Evolutionary conservation across 2,797 vertebrate species (phyloP), one percentile per base, ranked within the genome.

Genomic region (Anguilla obscura): DNA sequence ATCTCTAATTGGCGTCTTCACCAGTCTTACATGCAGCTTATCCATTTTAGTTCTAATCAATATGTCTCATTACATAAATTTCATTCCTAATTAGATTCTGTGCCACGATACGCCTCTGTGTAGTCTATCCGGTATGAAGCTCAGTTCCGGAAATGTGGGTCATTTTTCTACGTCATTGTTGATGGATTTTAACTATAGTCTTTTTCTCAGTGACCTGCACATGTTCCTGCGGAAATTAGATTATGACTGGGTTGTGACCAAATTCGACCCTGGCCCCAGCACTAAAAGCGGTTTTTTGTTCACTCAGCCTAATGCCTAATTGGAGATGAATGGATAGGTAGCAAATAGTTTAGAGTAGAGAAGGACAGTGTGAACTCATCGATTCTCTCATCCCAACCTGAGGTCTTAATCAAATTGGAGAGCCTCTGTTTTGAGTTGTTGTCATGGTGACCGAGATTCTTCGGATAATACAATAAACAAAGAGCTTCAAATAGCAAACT

Each of bases 221-320:
- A 90, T 87, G 82, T 71, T 79, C 88, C 40, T 40, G 12, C 86
- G 87, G 90, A 92, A 91, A 94, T 93, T 52, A 89, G 90, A 94
- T 93, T 91, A 92, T 89, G 89, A 91, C 88, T 89, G 90, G 88
- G 71, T 88, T n/a, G 76, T 84, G 54, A 90, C 85, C 88, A 86
- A 88, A 88, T 90, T 89, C 71, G 82, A 33, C 66, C 84, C 50
- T 24, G 86, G 89, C 94, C 91, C 63, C 5, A 27, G 63, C 24
- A 33, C 36, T 33, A 71, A 71, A 33, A 71, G 69, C 6, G n/a
- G 7, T 27, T 71, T 27, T 24, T 21, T 33, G 18, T 30, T 45
- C 50, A 54, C 60, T 33, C 27, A 85, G 82, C 12, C 33, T 87
- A 50, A 82, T 88, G 88, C 40, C 48, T 80, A 86, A 21, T 9